Evolutionary conservation across 2,888 invertebrate genomes (phyloP), one percentile per base, ranked within the genome.

Genomic region (Trichacis sp.): DNA sequence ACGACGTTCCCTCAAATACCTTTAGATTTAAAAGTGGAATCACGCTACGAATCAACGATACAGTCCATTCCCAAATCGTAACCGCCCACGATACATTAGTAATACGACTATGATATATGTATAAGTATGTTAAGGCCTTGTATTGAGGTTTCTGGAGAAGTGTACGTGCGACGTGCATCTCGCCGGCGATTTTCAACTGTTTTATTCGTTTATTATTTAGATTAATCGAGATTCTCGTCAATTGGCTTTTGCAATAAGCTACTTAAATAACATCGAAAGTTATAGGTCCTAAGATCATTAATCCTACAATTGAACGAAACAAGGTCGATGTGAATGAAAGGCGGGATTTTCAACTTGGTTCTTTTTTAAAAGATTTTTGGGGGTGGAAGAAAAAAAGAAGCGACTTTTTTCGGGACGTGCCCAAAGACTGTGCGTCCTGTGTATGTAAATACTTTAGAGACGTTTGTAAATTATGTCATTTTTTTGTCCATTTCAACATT

Each of bases 121-220:
- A 8, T 80, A 79, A 80, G 77, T 79, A 78, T 79, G 76, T 77
- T 78, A 79, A 78, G 79, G 78, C 79, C 80, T 73, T 69, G 67
- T 75, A 69, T 75, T 77, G 73, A 78, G 77, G 77, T 73, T 72
- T 73, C 64, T 74, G 74, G 74, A 77, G 74, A 77, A 58, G 62
- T 61, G 63, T 65, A 64, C 55, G 45, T 47, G 63, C 59, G 65
- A 64, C 58, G n/a, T n/a, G n/a, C n/a, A 55, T 48, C 60, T 64
- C 47, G 45, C 51, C 55, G 51, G 69, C 73, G 70, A 77, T 76
- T 76, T 76, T 74, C 77, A 77, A 77, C 73, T 78, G 77, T 75
- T 71, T 43, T n/a, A n/a, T n/a, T n/a, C n/a, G n/a, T n/a, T n/a
- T n/a, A n/a, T n/a, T n/a, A n/a, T n/a, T n/a, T n/a, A n/a, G n/a